Evolutionary conservation across 2,797 vertebrate species (phyloP).

Genomic region (Petrocephalus schoutedeni): DNA sequence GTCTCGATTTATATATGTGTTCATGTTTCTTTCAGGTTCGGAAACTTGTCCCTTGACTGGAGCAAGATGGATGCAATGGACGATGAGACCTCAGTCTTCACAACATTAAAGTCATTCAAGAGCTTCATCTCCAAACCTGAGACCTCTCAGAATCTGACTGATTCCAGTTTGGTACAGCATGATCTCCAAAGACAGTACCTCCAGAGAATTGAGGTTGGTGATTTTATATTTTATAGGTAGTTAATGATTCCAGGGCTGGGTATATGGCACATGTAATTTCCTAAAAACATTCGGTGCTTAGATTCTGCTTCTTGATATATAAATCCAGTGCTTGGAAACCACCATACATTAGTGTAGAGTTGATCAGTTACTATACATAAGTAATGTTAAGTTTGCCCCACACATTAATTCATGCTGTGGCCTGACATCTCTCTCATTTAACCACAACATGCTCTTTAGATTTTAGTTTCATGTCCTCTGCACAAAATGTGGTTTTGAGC

Average conservation of each 20-base stretch:
- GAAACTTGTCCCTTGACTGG: neutral
- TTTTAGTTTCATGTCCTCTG: neutral
- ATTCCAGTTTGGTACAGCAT: slow-evolving; percentile 40
- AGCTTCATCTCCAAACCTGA: slow-evolving; percentile 76
- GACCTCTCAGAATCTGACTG: slow-evolving; percentile 43
- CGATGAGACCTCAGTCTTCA: slow-evolving; percentile 82
- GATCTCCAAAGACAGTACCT: slow-evolving; percentile 76
- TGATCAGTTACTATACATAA: neutral
- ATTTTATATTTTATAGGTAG: neutral
- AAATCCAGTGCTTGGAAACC: too few relatives aligned
- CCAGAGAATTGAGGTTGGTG: slow-evolving; percentile 77
- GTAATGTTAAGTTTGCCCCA: neutral
- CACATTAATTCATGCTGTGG: neutral
- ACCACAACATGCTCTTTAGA: neutral
- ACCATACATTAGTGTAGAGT: neutral
- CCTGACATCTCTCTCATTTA: neutral
- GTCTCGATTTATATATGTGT: slow-evolving; percentile 20
- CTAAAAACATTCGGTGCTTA: too few relatives aligned
- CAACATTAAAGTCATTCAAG: slow-evolving; percentile 82
- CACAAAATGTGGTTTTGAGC: neutral
- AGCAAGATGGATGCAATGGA: slow-evolving; percentile 74
- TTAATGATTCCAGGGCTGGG: neutral
- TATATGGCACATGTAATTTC: neutral
- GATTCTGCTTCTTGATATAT: too few relatives aligned
- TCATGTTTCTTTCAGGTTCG: neutral